Evolutionary conservation across 2,113 vertebrate species (phyloP).

Genomic region (Rissa tridactyla): DNA sequence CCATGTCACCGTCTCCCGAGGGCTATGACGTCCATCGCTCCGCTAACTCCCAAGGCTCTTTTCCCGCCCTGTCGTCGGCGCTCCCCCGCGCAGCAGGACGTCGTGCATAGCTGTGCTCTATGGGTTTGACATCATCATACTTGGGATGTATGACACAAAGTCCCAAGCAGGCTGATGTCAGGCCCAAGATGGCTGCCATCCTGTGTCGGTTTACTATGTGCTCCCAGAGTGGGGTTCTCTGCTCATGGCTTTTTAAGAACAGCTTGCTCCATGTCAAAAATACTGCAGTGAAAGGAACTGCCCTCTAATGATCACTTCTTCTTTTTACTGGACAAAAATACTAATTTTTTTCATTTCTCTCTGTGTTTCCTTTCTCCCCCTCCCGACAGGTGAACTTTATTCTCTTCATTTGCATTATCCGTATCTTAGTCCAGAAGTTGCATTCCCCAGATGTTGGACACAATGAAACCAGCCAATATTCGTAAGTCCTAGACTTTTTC

Average conservation of each 20-base stretch:
- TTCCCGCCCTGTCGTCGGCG: constrained; percentile 24
- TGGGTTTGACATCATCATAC: constrained; percentile 80
- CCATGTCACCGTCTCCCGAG: neutral
- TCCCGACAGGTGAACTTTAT: constrained; percentile 86
- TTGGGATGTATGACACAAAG: constrained; percentile 75
- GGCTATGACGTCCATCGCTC: neutral
- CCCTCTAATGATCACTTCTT: neutral
- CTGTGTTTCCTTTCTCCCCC: neutral
- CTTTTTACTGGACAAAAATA: neutral
- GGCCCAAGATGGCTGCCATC: constrained; percentile 74
- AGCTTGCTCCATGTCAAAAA: neutral
- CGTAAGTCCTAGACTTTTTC: constrained; percentile 75
- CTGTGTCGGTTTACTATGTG: constrained; percentile 60
- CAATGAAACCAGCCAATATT: constrained; percentile 90
- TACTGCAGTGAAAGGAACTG: neutral
- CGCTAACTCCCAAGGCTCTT: neutral
- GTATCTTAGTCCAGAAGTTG: constrained; percentile 93
- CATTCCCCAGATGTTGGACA: constrained; percentile 89
- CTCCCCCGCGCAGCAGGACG: constrained; percentile 38
- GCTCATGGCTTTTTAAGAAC: constrained; percentile 27
- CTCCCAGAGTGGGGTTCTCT: neutral
- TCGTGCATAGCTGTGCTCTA: constrained; percentile 70
- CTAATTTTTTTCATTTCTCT: neutral
- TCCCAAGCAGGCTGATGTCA: constrained; percentile 76
- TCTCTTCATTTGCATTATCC: constrained; percentile 93